phyloP scores from a whole-genome alignment of 2,113 vertebrate species.

The Rhea americana region DNA sequence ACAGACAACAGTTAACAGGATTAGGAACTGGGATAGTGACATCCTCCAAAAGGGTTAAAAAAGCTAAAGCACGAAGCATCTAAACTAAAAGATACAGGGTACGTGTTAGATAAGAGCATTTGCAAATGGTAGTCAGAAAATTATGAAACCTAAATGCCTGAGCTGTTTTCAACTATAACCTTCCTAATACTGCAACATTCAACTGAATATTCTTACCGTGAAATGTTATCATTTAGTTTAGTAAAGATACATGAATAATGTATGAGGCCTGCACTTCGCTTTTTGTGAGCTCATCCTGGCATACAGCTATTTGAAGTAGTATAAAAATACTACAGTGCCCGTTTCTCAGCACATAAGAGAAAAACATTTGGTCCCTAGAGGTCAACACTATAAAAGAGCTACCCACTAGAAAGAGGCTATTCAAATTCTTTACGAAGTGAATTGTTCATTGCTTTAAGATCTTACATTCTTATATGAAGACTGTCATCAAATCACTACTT shows the following conservation, averaged over 20 bases:
- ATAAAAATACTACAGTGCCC: neutral
- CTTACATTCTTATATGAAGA: neutral
- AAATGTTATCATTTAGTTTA: neutral
- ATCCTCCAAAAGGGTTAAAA: slow-evolving; percentile 62
- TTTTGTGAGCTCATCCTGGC: neutral
- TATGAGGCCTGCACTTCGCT: neutral
- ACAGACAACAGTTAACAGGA: slow-evolving; percentile 91
- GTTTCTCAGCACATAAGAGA: neutral
- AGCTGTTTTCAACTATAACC: neutral
- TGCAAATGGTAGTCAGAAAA: slow-evolving; percentile 7
- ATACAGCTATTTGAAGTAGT: neutral
- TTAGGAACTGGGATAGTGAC: slow-evolving; percentile 75
- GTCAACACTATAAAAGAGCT: neutral
- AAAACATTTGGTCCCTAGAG: neutral
- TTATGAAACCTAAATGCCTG: neutral
- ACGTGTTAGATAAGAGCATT: slow-evolving; percentile 49
- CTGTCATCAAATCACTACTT: neutral
- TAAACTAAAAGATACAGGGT: slow-evolving; percentile 60
- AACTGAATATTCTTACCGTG: neutral
- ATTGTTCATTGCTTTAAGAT: neutral
- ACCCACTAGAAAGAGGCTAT: neutral
- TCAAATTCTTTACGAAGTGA: neutral
- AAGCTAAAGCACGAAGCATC: slow-evolving; percentile 66
- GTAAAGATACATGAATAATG: neutral
- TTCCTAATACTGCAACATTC: neutral